Conservation (phyloP, 37 sponge, comb jelly and placozoan species). For the Mnemiopsis leidyi region DNA sequence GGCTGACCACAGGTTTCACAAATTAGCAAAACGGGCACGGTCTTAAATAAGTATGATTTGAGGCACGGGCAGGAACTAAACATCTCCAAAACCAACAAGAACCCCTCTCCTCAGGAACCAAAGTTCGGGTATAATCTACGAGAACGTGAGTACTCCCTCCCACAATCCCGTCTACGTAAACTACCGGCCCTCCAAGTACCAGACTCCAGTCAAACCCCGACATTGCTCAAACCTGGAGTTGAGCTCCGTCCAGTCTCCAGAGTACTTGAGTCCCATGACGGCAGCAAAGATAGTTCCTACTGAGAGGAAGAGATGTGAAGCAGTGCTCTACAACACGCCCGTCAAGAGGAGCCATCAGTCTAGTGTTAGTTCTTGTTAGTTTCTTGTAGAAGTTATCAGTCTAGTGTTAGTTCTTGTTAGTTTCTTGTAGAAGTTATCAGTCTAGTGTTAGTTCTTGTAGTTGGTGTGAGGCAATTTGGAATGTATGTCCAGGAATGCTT, state of each 20-base stretch:
- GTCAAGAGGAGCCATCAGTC: neutral
- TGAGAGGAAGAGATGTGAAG: neutral
- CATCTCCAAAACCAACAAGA: too few species aligned
- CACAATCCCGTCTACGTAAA: conserved; percentile 12
- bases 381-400: neutral
- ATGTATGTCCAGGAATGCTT: too few species aligned
- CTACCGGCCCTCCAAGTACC: neutral
- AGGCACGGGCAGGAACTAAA: too few species aligned
- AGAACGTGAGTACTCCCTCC: neutral
- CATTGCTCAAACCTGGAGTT: neutral
- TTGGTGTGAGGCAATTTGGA: too few species aligned
- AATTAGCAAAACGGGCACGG: too few species aligned
- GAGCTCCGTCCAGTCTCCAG: neutral
- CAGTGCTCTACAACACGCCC: conserved; percentile 1
- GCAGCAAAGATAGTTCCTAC: neutral
- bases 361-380: neutral
- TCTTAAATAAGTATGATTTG: too few species aligned
- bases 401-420: neutral
- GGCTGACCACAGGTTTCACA: too few species aligned
- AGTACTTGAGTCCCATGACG: neutral
- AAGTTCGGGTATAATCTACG: conserved; percentile 11
- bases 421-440: neutral
- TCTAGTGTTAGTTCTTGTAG: neutral
- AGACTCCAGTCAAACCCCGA: neutral
- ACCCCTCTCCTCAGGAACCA: neutral